Percentiles rank a stretch among this genome's conserved stretches.
Evolutionary conservation across 2,888 invertebrate genomes (phyloP).

Genomic region (Metalampra italica): DNA sequence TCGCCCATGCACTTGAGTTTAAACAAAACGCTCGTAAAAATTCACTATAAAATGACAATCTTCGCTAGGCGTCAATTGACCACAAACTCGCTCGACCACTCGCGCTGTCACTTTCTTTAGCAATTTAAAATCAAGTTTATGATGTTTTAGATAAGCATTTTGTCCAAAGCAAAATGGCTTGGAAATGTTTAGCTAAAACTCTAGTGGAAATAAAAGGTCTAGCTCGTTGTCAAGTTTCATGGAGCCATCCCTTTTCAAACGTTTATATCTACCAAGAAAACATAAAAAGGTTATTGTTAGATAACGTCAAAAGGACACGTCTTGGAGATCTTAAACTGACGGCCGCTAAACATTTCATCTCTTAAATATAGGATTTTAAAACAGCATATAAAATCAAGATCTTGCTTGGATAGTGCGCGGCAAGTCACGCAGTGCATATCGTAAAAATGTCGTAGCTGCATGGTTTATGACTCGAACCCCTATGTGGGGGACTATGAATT

Average conservation of each 20-base stretch:
- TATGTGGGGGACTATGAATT: slow-evolving; percentile 34
- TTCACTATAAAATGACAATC: slow-evolving; percentile 17
- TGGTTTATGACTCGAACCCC: slow-evolving; percentile 39
- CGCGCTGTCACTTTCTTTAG: slow-evolving; percentile 28
- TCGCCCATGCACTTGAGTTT: not conserved
- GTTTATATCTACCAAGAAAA: no score
- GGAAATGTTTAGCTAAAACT: slow-evolving; percentile 8
- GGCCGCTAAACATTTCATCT: slow-evolving; percentile 39
- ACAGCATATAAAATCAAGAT: slow-evolving; percentile 44
- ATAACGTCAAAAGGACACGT: no score
- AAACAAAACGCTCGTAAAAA: slow-evolving; percentile 10
- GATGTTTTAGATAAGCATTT: slow-evolving; percentile 17
- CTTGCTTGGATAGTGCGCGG: slow-evolving; percentile 22
- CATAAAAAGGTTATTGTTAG: no score
- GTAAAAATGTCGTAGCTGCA: slow-evolving; percentile 46
- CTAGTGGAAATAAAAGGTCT: no score
- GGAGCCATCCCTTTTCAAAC: no score
- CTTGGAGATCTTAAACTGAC: no score
- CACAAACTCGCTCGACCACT: slow-evolving; percentile 25
- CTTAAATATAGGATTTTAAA: slow-evolving; percentile 42
- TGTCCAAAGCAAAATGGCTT: slow-evolving; percentile 12
- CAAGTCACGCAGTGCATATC: slow-evolving; percentile 31
- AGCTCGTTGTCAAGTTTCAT: no score
- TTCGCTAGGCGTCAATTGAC: slow-evolving; percentile 20
- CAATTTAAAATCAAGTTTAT: slow-evolving; percentile 29